Evolutionary conservation across 2,888 invertebrate genomes (phyloP).

Genomic region (Oscheius onirici): DNA sequence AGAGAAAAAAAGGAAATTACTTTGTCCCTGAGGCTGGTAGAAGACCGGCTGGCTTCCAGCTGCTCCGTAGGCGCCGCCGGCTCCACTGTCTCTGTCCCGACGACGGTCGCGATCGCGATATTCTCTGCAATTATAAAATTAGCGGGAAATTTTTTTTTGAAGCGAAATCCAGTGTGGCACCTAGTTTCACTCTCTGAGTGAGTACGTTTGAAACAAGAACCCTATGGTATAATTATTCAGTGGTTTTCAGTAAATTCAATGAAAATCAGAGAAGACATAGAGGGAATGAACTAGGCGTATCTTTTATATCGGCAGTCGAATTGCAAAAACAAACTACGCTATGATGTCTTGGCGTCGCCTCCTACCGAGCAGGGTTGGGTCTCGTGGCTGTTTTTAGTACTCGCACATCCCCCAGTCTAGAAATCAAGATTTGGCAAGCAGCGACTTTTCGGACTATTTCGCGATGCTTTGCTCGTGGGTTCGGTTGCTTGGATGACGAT

Average conservation of each 20-base stretch:
- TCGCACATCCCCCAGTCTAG: too few relatives aligned
- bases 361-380: too few relatives aligned
- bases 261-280: not conserved
- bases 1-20: not conserved
- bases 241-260: not conserved
- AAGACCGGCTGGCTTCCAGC: not conserved
- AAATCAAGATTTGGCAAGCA: too few relatives aligned
- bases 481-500: too few relatives aligned
- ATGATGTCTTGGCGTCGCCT: too few relatives aligned
- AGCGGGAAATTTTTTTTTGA: not conserved
- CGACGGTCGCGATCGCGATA: not conserved
- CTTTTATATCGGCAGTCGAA: too few relatives aligned
- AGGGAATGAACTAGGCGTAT: too few relatives aligned
- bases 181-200: not conserved
- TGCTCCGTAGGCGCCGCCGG: not conserved
- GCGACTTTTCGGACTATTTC: too few relatives aligned
- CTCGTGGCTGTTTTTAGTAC: too few relatives aligned
- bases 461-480: too few relatives aligned
- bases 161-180: not conserved
- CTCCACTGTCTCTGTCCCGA: conserved; percentile 1
- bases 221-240: too few relatives aligned
- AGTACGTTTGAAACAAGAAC: not conserved
- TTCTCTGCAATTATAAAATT: not conserved
- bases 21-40: conserved; percentile 15
- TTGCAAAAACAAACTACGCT: too few relatives aligned